Evolutionary conservation across 2,113 vertebrate species (phyloP), one percentile per base, ranked within the genome.

Genomic region (Zootoca vivipara): DNA sequence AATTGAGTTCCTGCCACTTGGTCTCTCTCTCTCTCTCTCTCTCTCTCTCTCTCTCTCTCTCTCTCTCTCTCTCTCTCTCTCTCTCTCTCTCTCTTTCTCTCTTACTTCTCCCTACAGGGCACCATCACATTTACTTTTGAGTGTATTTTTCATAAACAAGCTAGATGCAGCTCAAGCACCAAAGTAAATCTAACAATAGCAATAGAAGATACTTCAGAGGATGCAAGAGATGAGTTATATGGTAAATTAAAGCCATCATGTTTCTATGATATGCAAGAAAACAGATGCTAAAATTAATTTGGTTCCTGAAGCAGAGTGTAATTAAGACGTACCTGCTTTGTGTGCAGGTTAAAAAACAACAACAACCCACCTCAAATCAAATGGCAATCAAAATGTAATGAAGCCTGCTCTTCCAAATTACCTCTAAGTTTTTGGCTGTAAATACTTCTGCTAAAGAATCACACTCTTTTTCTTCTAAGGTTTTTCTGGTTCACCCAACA

Each of bases 221-320:
- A 64, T 65, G 80, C 65, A 64, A 69, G 26, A 7, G 6, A 38
- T 74, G 69, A 79, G 62, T 78, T 89, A 16, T 77, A 18, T 35
- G 79, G 74, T 75, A 85, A 64, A 77, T 88, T 89, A 58, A 80
- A 52, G 40, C 35, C 40, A 89, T 89, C 75, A 80, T 85, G 52
- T 85, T 78, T 83, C 40, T 87, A 28, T 90, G 28, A 81, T 84
- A 89, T 85, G 38, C 33, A 89, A 56, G 64, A 73, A 89, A 89
- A 62, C 87, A 85, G 83, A 75, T 86, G 56, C 18, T 87, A 89
- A 90, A 87, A 85, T 86, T 64, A 82, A 82, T 82, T 38, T 88
- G 13, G 58, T 88, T 84, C 28, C 77, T 78, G 20, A 92, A 89
- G 79, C 80, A 33, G 65, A 73, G n/a, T 79, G 73, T 78, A 92